These are phyloP conservation scores for Upupa epops DNA, from an alignment of 2,113 vertebrate species.

Conservation along the genomic window DNA sequence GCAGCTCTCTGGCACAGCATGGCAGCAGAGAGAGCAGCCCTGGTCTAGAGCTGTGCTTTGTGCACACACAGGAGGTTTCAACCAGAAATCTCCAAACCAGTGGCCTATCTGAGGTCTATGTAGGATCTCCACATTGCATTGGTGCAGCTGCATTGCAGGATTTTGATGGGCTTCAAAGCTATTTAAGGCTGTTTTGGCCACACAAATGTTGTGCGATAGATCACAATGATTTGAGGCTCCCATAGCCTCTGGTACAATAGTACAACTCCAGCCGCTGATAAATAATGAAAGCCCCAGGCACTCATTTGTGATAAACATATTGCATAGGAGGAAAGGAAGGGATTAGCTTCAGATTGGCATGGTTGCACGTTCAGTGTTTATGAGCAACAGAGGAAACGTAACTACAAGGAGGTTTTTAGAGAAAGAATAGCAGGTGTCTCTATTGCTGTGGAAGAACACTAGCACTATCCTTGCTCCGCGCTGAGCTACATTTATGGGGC, in stretches of 20 bases:
- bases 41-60: background rate
- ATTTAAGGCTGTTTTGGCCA: background rate
- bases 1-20: rapidly evolving
- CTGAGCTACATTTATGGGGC: background rate
- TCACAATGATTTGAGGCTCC: background rate
- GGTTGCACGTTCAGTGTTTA: background rate
- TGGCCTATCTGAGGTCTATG: rapidly evolving
- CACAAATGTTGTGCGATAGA: background rate
- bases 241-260: background rate
- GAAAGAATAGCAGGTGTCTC: background rate
- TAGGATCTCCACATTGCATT: rapidly evolving
- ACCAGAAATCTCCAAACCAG: background rate
- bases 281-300: background rate
- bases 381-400: background rate
- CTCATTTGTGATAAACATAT: background rate
- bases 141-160: background rate
- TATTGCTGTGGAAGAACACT: background rate
- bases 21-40: rapidly evolving
- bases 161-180: background rate
- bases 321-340: background rate
- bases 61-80: background rate
- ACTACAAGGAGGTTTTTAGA: background rate
- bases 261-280: background rate
- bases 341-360: background rate
- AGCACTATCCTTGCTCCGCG: background rate